These are phyloP conservation scores for Hylaeus anthracinus DNA, from an alignment of 1,140 invertebrate species.

Conservation along the genomic window DNA sequence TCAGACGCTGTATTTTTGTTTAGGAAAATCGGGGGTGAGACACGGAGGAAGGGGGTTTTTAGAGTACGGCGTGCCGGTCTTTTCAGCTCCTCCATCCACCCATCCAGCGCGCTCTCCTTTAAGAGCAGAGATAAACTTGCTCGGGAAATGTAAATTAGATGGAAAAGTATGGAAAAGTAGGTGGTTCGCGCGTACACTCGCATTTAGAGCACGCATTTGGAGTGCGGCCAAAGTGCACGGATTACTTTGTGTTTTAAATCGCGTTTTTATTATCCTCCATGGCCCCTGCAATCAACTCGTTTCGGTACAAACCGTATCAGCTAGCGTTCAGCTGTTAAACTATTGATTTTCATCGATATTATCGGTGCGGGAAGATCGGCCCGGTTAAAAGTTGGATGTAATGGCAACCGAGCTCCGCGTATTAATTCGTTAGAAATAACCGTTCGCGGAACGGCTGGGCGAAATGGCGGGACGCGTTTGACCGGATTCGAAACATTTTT, in stretches of 20 bases:
- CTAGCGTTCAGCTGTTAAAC: not conserved
- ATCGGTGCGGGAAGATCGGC: not conserved
- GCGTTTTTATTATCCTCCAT: conserved; percentile 19
- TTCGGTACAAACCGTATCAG: not conserved
- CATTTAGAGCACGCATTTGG: conserved; percentile 41
- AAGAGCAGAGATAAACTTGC: conserved; percentile 30
- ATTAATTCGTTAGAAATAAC: not conserved
- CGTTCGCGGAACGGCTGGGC: not conserved
- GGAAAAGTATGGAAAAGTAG: conserved; percentile 26
- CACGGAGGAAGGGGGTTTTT: not conserved
- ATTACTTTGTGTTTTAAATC: conserved; percentile 44
- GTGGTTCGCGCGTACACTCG: conserved; percentile 31
- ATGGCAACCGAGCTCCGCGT: not conserved
- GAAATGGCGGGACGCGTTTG: not conserved
- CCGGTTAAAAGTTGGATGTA: not conserved
- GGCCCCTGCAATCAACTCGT: conserved; percentile 12
- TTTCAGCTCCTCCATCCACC: not conserved
- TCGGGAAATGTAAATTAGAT: conserved; percentile 42
- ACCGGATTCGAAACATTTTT: conserved; percentile 18
- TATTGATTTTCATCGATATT: not conserved
- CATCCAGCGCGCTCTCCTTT: too few relatives aligned
- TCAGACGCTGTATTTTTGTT: not conserved
- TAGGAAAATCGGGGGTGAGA: not conserved
- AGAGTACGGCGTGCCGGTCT: not conserved
- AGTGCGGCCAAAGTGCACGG: conserved; percentile 33